Evolutionary conservation across 2,797 vertebrate species (phyloP).

Genomic region (Hypotaenidia philippensis): DNA sequence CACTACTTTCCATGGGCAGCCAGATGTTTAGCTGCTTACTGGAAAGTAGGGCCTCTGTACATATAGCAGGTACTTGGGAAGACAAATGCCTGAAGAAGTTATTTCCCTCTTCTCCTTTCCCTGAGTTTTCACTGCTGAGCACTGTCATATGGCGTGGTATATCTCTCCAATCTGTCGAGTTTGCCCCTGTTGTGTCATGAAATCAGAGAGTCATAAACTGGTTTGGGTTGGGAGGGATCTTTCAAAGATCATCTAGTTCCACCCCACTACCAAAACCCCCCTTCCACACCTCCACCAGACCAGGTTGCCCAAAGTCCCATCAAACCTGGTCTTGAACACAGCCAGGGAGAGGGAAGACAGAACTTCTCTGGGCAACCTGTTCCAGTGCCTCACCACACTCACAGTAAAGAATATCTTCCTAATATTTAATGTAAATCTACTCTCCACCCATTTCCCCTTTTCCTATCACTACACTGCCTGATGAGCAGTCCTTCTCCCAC

Average conservation of each 20-base stretch:
- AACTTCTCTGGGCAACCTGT: too few relatives aligned
- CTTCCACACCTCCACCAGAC: not conserved
- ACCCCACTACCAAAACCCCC: too few relatives aligned
- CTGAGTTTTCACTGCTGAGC: not conserved
- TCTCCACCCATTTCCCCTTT: too few relatives aligned
- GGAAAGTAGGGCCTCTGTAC: not conserved
- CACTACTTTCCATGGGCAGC: not conserved
- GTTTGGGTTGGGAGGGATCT: too few relatives aligned
- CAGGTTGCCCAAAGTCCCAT: not conserved
- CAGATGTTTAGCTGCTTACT: not conserved
- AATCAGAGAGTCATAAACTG: too few relatives aligned
- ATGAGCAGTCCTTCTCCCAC: too few relatives aligned
- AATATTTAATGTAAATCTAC: too few relatives aligned
- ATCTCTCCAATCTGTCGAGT: not conserved
- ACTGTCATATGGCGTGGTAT: rapidly evolving
- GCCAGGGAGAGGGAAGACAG: too few relatives aligned
- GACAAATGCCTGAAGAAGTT: not conserved
- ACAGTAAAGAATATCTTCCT: too few relatives aligned
- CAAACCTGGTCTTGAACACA: not conserved
- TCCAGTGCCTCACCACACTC: too few relatives aligned
- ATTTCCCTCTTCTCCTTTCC: not conserved
- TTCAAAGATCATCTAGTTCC: too few relatives aligned
- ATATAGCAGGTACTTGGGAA: rapidly evolving
- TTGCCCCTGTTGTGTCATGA: not conserved
- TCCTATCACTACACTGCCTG: too few relatives aligned